Conservation (phyloP, 1,140 invertebrate species). For the Drosophila quadrilineata region DNA sequence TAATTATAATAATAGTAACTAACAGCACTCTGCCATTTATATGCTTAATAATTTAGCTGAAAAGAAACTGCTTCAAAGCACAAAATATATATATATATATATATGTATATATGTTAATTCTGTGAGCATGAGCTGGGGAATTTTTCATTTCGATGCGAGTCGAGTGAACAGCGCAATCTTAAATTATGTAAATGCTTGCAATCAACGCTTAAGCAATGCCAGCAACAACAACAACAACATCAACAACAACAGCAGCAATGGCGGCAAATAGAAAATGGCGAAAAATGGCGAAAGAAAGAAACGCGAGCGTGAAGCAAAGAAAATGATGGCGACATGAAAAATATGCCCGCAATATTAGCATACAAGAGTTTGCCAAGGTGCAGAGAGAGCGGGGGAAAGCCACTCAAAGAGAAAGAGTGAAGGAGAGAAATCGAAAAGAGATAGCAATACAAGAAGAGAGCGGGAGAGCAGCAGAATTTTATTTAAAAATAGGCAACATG, state of each 20-base stretch:
- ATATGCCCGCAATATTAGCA: conserved; percentile 70
- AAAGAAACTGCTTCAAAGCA: too few species aligned
- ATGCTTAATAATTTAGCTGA: conserved; percentile 72
- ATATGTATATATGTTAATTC: conserved; percentile 76
- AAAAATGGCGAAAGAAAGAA: background rate
- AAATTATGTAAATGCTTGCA: conserved; percentile 79
- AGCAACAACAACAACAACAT: conserved; percentile 26
- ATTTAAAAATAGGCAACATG: too few species aligned
- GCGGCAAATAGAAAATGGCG: background rate
- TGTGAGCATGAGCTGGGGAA: conserved; percentile 40
- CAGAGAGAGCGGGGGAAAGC: background rate
- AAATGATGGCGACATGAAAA: conserved; percentile 72
- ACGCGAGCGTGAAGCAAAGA: conserved; percentile 17
- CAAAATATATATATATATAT: too few species aligned
- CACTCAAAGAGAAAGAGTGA: background rate
- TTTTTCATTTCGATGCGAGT: conserved; percentile 66
- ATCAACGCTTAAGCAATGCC: conserved; percentile 67
- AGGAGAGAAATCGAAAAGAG: too few species aligned
- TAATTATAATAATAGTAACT: background rate
- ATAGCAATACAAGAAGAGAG: too few species aligned
- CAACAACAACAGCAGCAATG: conserved; percentile 7
- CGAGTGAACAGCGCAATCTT: conserved; percentile 50
- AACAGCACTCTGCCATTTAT: conserved; percentile 46
- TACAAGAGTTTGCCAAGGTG: conserved; percentile 31
- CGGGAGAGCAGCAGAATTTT: too few species aligned